Conservation (phyloP, 2,113 vertebrate species). For the Onychorhynchus coronatus region DNA sequence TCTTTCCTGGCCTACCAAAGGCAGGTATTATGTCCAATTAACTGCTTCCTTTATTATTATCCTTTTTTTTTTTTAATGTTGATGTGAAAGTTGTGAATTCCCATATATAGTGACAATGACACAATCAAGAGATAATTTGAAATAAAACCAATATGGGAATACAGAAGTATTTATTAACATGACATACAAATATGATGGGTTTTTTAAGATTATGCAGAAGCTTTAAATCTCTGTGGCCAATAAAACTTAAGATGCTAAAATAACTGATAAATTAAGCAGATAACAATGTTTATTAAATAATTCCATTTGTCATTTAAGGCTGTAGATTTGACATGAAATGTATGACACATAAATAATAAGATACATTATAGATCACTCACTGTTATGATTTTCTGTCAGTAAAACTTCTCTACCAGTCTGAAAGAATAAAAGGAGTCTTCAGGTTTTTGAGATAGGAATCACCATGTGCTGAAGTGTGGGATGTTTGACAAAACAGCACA, state of each 20-base stretch:
- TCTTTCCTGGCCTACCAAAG: neutral
- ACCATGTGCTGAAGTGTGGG: neutral
- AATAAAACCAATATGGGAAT: neutral
- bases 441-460: neutral
- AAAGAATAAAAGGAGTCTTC: neutral
- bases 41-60: neutral
- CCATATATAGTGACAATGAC: neutral
- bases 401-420: neutral
- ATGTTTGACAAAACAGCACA: neutral
- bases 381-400: neutral
- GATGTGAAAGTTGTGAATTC: neutral
- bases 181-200: neutral
- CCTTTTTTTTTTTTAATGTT: neutral
- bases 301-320: slow-evolving; percentile 17
- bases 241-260: neutral
- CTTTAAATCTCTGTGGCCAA: neutral
- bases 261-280: neutral
- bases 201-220: neutral
- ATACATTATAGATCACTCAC: neutral
- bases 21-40: neutral
- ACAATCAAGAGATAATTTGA: neutral
- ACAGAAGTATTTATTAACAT: neutral
- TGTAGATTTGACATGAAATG: neutral
- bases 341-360: slow-evolving; percentile 1
- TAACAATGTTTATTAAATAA: slow-evolving; percentile 10